phyloP scores from a whole-genome alignment of 2,797 vertebrate genomes.

The Tauraco hartlaubi region DNA sequence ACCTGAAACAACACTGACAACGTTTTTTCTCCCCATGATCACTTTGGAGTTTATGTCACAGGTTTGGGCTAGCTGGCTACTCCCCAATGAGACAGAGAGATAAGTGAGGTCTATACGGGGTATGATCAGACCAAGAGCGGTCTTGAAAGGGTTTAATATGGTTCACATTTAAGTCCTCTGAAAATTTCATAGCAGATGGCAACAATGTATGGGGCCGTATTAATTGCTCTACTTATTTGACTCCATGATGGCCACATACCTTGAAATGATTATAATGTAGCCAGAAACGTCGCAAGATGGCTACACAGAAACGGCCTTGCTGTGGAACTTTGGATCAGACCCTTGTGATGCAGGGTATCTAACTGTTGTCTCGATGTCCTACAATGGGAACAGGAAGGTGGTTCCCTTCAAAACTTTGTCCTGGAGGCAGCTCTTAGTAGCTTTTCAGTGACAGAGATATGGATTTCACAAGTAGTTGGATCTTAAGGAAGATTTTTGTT shows the following conservation, averaged over 20 bases:
- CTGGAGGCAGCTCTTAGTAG: neutral
- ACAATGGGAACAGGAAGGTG: neutral
- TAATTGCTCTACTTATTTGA: neutral
- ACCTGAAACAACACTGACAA: neutral
- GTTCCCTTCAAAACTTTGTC: neutral
- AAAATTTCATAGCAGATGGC: neutral
- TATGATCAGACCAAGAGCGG: neutral
- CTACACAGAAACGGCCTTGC: neutral
- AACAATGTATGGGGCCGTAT: neutral
- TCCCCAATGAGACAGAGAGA: neutral
- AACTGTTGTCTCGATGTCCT: neutral
- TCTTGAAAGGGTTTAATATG: neutral
- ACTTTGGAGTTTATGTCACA: neutral
- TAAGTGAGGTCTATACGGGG: neutral
- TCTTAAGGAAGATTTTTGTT: neutral
- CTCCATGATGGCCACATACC: neutral
- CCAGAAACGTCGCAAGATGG: neutral
- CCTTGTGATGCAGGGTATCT: neutral
- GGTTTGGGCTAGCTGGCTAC: neutral
- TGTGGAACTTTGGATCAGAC: neutral
- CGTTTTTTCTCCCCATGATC: neutral
- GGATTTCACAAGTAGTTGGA: neutral
- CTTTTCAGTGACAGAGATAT: neutral
- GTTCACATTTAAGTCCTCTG: neutral
- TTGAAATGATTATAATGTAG: neutral